Conservation (phyloP, 2,797 vertebrate species). For the Allobates femoralis region DNA sequence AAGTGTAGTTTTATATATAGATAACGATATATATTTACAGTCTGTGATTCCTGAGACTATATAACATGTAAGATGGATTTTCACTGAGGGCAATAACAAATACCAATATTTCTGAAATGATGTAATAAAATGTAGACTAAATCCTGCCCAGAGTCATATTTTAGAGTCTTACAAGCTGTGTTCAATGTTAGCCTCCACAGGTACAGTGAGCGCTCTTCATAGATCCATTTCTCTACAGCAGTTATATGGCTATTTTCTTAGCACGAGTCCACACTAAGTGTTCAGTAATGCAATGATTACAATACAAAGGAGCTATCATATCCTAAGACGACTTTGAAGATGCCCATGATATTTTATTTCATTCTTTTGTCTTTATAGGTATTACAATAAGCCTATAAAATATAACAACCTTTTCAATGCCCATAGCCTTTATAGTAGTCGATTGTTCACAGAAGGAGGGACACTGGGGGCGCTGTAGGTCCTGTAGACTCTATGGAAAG, state of each 20-base stretch:
- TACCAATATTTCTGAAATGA: neutral
- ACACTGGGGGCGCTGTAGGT: no score
- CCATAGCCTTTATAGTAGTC: neutral
- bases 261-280: neutral
- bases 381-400: neutral
- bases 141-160: neutral
- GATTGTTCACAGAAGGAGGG: no score
- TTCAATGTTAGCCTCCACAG: constrained; percentile 8
- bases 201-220: neutral
- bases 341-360: neutral
- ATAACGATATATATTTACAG: neutral
- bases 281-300: constrained; percentile 5
- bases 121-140: neutral
- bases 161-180: neutral
- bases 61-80: neutral
- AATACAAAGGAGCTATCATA: neutral
- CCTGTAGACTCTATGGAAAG: no score
- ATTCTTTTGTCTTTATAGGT: neutral
- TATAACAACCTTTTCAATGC: no score
- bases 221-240: neutral
- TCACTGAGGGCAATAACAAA: neutral
- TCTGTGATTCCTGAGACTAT: neutral
- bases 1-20: neutral
- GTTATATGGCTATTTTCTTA: constrained; percentile 25
- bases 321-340: neutral